A percentile compares a stretch with the other conserved stretches of the same genome.
Conservation (phyloP, 2,888 invertebrate species). For the Tigriopus californicus region DNA sequence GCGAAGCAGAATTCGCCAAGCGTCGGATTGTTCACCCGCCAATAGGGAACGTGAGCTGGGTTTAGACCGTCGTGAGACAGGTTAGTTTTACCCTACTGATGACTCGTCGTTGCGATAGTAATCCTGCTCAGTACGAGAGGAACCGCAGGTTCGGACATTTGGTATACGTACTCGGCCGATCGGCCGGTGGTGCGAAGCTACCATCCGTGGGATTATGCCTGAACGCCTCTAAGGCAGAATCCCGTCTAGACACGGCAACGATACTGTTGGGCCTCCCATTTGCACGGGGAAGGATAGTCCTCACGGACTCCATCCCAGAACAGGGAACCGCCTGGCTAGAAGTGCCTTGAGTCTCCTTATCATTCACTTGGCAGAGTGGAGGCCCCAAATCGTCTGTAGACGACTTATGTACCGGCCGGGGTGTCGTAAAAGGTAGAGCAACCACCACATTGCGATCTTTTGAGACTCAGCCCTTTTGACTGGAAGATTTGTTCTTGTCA, state of each 20-base stretch:
- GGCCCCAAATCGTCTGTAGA: slow-evolving; percentile 39
- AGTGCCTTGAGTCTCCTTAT: slow-evolving; percentile 6
- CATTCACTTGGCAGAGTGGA: slow-evolving; percentile 25
- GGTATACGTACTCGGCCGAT: slow-evolving; percentile 42
- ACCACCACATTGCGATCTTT: slow-evolving; percentile 40
- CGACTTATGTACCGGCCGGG: slow-evolving; percentile 41
- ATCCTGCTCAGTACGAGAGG: slow-evolving; percentile 38
- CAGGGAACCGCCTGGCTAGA: neutral
- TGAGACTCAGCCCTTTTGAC: slow-evolving; percentile 36
- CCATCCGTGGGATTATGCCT: slow-evolving; percentile 42
- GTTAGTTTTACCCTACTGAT: slow-evolving; percentile 42
- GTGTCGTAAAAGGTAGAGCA: slow-evolving; percentile 41
- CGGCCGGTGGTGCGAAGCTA: slow-evolving; percentile 45
- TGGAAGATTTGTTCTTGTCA: slow-evolving; percentile 25
- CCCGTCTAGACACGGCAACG: slow-evolving; percentile 36
- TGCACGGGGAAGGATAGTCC: slow-evolving; percentile 29
- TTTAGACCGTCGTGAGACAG: slow-evolving; percentile 45
- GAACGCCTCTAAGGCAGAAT: slow-evolving; percentile 36
- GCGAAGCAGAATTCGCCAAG: slow-evolving; percentile 49
- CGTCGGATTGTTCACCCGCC: slow-evolving; percentile 50
- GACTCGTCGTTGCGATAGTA: slow-evolving; percentile 34
- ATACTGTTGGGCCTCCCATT: slow-evolving; percentile 19
- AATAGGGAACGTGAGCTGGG: slow-evolving; percentile 46
- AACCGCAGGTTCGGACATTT: slow-evolving; percentile 41
- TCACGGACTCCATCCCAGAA: slow-evolving; percentile 15